A percentile compares a stretch with the other conserved stretches of the same genome.
These are phyloP conservation scores for Azemiops feae DNA, from an alignment of 2,113 vertebrate genomes.

Conservation along the genomic window DNA sequence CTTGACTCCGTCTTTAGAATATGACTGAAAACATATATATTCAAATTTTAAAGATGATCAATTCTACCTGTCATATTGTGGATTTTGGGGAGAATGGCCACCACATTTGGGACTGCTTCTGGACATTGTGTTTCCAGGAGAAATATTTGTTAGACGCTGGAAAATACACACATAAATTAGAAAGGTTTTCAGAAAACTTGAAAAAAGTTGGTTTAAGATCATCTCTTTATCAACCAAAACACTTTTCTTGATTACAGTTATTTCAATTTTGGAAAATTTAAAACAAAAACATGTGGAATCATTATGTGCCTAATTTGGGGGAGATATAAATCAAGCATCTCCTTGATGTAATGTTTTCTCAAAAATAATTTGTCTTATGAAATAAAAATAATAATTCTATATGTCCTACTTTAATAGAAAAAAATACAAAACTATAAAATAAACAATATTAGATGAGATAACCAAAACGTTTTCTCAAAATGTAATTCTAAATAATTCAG, in stretches of 20 bases:
- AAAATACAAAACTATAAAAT: not conserved
- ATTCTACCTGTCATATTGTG: conserved; percentile 81
- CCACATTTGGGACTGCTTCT: conserved; percentile 79
- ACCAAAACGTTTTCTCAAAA: not conserved
- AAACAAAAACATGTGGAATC: not conserved
- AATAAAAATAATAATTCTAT: not conserved
- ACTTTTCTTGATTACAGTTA: not conserved
- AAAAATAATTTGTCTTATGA: not conserved
- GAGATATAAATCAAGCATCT: not conserved
- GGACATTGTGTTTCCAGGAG: conserved; percentile 74
- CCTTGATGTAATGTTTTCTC: not conserved
- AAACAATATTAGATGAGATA: not conserved
- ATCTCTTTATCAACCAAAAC: not conserved
- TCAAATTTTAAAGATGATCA: not conserved
- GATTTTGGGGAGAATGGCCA: conserved; percentile 71
- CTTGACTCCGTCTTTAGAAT: not conserved
- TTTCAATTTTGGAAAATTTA: not conserved
- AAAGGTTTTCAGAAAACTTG: not conserved
- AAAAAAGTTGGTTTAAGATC: no score
- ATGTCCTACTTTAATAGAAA: not conserved
- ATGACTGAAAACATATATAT: not conserved
- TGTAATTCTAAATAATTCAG: not conserved
- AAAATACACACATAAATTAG: conserved; percentile 50
- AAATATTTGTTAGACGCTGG: conserved; percentile 75
- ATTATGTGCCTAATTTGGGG: not conserved